phyloP scores from a whole-genome alignment of 2,797 vertebrate species.

The Myotis planiceps region DNA sequence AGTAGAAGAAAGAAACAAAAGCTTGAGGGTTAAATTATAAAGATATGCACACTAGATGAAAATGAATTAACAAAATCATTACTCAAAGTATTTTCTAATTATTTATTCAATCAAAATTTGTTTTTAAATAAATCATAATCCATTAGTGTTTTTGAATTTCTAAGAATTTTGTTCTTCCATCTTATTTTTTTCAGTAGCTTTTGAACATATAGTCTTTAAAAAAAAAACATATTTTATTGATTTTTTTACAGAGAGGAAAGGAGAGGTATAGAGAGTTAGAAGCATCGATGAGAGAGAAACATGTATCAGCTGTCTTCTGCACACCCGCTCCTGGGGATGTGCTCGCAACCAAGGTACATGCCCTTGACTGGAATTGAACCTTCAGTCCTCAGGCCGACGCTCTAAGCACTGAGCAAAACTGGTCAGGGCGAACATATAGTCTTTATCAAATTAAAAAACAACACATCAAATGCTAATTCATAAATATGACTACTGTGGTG shows the following conservation, averaged over 20 bases:
- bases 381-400: too few relatives aligned
- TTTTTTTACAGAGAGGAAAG: too few relatives aligned
- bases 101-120: not conserved
- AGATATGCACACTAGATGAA: not conserved
- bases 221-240: not conserved
- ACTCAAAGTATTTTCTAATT: not conserved
- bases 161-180: not conserved
- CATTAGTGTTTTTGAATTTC: not conserved
- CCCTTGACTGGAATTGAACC: too few relatives aligned
- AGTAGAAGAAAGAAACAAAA: slow-evolving; percentile 24
- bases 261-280: too few relatives aligned
- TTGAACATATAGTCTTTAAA: not conserved
- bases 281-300: too few relatives aligned
- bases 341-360: too few relatives aligned
- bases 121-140: not conserved
- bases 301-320: too few relatives aligned
- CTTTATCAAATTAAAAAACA: slow-evolving; percentile 2
- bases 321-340: too few relatives aligned
- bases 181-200: not conserved
- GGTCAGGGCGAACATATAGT: not conserved
- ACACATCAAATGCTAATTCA: not conserved
- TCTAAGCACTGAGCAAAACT: too few relatives aligned
- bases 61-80: not conserved
- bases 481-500: not conserved
- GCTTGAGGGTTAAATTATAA: not conserved